These are phyloP conservation scores for Tenrec ecaudatus DNA, from an alignment of 2,113 vertebrate genomes.

Conservation along the genomic window DNA sequence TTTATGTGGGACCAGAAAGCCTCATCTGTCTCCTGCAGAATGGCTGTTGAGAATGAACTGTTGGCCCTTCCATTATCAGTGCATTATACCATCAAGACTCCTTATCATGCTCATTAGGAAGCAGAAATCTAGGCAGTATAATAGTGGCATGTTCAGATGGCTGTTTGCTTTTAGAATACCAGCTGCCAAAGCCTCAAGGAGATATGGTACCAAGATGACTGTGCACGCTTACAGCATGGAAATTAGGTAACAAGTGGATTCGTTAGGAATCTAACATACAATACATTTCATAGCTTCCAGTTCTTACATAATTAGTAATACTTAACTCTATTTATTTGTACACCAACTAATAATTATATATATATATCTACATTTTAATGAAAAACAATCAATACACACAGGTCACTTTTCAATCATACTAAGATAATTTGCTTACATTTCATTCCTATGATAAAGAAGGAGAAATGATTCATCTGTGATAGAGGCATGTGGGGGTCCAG, in stretches of 20 bases:
- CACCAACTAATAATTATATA: background rate
- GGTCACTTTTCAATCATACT: background rate
- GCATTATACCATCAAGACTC: too few relatives aligned
- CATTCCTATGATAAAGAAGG: constrained; percentile 17
- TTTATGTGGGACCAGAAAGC: too few relatives aligned
- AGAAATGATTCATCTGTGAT: background rate
- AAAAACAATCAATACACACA: background rate
- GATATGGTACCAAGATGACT: background rate
- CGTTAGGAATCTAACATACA: background rate
- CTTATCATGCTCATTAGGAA: background rate
- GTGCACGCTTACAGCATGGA: background rate
- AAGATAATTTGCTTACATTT: background rate
- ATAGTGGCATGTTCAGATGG: background rate
- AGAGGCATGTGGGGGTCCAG: constrained; percentile 1
- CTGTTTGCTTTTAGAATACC: constrained; percentile 10
- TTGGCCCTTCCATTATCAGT: too few relatives aligned
- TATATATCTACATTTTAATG: background rate
- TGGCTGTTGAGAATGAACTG: too few relatives aligned
- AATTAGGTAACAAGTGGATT: constrained; percentile 3
- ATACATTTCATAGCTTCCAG: background rate
- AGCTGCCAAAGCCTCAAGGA: constrained; percentile 15
- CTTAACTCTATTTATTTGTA: background rate
- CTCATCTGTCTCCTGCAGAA: too few relatives aligned
- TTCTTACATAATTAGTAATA: background rate
- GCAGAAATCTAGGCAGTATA: background rate